These are phyloP conservation scores for Zosterops borbonicus DNA, from an alignment of 2,113 vertebrate species.

Conservation along the genomic window DNA sequence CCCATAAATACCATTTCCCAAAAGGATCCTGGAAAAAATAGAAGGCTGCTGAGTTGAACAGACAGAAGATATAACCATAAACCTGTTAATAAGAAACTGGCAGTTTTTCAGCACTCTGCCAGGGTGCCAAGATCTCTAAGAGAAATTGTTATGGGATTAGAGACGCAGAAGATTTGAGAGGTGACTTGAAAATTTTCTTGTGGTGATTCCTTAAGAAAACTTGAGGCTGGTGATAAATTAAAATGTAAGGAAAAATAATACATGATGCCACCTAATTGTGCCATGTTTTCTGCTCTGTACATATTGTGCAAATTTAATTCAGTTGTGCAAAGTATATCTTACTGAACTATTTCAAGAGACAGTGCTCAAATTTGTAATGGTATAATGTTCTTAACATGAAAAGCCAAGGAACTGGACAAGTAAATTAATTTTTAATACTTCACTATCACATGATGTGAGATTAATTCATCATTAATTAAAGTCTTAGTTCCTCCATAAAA, in stretches of 20 bases:
- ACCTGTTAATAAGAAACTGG: not conserved
- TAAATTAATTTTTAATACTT: not conserved
- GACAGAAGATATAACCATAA: not conserved
- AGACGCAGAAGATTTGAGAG: not conserved
- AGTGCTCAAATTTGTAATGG: not conserved
- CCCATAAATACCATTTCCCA: not conserved
- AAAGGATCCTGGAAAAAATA: not conserved
- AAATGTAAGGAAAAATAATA: slow-evolving; percentile 13
- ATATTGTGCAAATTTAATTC: slow-evolving; percentile 35
- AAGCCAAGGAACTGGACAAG: not conserved
- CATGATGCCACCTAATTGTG: not conserved
- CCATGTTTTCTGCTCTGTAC: slow-evolving; percentile 2
- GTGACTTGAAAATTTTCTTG: not conserved
- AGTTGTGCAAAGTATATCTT: not conserved
- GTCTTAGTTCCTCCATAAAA: not conserved
- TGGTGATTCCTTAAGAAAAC: not conserved
- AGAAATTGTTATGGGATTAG: not conserved
- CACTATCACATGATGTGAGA: not conserved
- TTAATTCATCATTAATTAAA: not conserved
- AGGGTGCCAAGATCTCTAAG: not conserved
- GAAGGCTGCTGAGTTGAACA: not conserved
- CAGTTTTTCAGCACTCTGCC: not conserved
- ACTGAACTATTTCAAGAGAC: not conserved
- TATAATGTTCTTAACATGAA: not conserved
- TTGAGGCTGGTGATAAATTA: slow-evolving; percentile 20